Evolutionary conservation across 2,797 vertebrate genomes (phyloP), one percentile per base, ranked within the genome.

Genomic region (Coendou prehensilis): DNA sequence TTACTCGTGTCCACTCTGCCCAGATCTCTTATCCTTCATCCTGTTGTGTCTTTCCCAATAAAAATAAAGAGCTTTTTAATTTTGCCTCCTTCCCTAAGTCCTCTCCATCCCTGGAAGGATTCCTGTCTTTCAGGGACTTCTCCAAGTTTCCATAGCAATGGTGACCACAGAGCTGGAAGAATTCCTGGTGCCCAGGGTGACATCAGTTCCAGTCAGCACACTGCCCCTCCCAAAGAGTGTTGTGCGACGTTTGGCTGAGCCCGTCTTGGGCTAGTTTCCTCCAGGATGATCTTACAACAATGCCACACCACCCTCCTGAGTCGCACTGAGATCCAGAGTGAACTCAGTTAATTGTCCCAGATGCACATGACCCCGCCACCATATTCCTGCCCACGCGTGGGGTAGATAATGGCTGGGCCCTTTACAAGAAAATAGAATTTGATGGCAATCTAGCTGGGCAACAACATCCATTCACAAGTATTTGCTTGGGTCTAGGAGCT

Each of bases 351-450:
- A 59, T 71, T 52, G 80, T 20, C 57, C 45, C 28, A 28, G 45
- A 57, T 13, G 6, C 22, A 1, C 0, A 0, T 47, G 83, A 47
- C 15, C 9, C 0, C 9, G 17, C 41, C 64, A 2, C 30, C 78
- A 30, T 6, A 6, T 41, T 41, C 30, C 54, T 63, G 22, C 2
- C n/a, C 50, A 1, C 1, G 26, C 14, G 3, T 28, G 9, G 52
- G 3, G 9, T 10, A 78, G 61, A 22, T n/a, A 69, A 26, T 3
- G 6, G 6, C 45, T 17, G 57, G 6, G 14, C 71, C 84, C 75
- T 45, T 84, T 28, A 61, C 22, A 3, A 5, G 23, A 22, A 52
- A 18, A 30, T 30, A 54, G 2, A 20, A 20, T 6, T 33, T 54
- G 41, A 84, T 26, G 5, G 3, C 9, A 0, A n/a, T 2, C 13